Base-by-base conservation (phyloP, 1,140 invertebrate species). In the Metaphire vulgaris region DNA sequence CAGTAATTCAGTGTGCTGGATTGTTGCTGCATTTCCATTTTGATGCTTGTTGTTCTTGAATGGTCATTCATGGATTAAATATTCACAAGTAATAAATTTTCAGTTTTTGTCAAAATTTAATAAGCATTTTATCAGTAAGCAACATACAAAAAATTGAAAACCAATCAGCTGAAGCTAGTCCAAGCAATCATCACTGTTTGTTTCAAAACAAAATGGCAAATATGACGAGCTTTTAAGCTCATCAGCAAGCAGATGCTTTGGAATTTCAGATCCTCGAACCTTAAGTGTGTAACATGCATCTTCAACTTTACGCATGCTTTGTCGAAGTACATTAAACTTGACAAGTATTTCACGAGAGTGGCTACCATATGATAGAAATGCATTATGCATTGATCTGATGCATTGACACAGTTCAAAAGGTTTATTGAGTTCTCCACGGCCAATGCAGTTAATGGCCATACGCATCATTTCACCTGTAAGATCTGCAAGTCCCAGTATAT, bases 381-480 rank as follows among this genome's bases (percentile, higher is more conserved):
- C 90, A 75, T 89, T 90, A 79, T 93, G 91, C 72, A 95, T 89
- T 26, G 89, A 82, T 81, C 91, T 90, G 1, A 94, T 88, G 80
- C 92, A 90, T 72, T 89, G 88, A 82, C 92, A 92, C 1, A 91
- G 89, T 73, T 91, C 85, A 81, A 90, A 90, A 80, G 93, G 93
- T 71, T 89, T 90, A 28, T 90, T 88, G n/a, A 91, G 89, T 80
- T 95, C 90, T 0, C 92, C 93, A 76, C 88, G 88, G 0, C 92
- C 90, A 1, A 76, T 65, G 33, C 68, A 6, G 68, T 30, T 94
- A 2, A 96, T 94, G 75, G 93, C 93, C 79, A 91, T 90, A 75
- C 94, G 88, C 94, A 96, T 96, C 30, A 96, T 82, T 84, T 97
- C 94, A 0, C 94, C 94, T 1, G 93, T 95, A 14, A 95, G 87